Evolutionary conservation across 2,797 vertebrate species (phyloP).

Genomic region (Muraenolepis orangiensis): DNA sequence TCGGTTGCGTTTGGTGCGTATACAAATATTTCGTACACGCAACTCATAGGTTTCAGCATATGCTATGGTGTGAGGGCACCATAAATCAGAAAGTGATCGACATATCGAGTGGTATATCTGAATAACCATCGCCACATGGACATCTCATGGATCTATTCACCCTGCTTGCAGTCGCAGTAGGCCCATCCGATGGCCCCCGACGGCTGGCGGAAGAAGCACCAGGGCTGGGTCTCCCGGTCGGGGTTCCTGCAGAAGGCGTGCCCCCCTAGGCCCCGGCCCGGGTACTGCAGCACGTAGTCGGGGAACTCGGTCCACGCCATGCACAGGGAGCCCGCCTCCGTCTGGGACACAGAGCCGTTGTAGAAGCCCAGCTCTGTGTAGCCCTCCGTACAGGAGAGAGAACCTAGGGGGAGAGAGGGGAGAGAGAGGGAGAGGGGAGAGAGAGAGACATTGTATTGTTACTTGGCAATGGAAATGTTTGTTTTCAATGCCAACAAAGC

Average conservation of each 20-base stretch:
- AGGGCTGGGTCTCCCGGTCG: slow-evolving; percentile 74
- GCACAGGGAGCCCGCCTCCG: slow-evolving; percentile 70
- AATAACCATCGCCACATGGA: no score
- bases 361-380: slow-evolving; percentile 75
- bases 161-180: slow-evolving; percentile 82
- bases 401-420: slow-evolving; percentile 35
- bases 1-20: no score
- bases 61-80: no score
- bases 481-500: neutral
- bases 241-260: slow-evolving; percentile 85
- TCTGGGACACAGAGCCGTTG: slow-evolving; percentile 77
- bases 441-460: neutral
- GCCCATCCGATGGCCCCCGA: slow-evolving; percentile 81
- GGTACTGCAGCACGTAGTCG: slow-evolving; percentile 83
- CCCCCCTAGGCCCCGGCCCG: slow-evolving; percentile 76
- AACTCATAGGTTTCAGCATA: no score
- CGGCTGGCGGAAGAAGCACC: slow-evolving; percentile 83
- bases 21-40: no score
- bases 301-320: slow-evolving; percentile 82
- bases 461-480: neutral
- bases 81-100: no score
- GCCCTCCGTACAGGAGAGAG: slow-evolving; percentile 63
- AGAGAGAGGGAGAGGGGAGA: no score
- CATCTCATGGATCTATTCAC: slow-evolving; percentile 49
- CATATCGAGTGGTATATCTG: no score